Evolutionary conservation across 2,113 vertebrate species (phyloP), one percentile per base, ranked within the genome.

Genomic region (Oophaga pumilio): DNA sequence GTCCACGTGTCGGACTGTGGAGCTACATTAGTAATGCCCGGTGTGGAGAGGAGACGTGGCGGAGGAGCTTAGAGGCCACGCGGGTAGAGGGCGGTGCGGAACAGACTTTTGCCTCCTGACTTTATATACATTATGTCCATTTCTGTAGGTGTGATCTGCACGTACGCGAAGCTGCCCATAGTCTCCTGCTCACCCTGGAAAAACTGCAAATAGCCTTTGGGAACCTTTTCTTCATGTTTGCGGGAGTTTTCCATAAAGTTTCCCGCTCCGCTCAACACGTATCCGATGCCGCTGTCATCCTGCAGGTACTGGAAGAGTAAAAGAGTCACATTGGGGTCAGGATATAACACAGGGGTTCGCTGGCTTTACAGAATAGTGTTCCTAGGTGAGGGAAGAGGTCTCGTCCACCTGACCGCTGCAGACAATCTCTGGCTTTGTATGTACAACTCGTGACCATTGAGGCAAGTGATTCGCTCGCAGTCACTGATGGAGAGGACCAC

Each of bases 261-360:
- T 12, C 97, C 97, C 0, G 97, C 97, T 2, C 97, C 97, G 0
- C 97, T 98, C 84, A 98, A 93, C 43, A 98, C 92, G 0, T 97
- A 96, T 85, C 97, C 97, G n/a, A 97, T 90, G 0, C 91, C 94
- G 0, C 94, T 93, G 81, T 95, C 93, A 50, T 94, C 94, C 87
- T 93, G 91, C 1, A 98, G 92, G 90, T 96, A 97, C 97, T 98
- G 91, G 2, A 76, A 62, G 18, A 71, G 49, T 8, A 52, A 10
- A 49, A 87, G 6, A 28, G 49, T 9, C 22, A 84, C 4, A n/a
- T 56, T 50, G 18, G 56, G 8, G 22, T 68, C 26, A 11, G 12
- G 15, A 43, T 73, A 4, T 4, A 73, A 66, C 20, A 62, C 0
- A 22, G 6, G 5, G 33, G 33, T 43, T 43, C 33, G 33, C 33